Percentiles rank a stretch among this genome's conserved stretches.
Conservation (phyloP, 2,113 vertebrate species). For the Crotalus tigris region DNA sequence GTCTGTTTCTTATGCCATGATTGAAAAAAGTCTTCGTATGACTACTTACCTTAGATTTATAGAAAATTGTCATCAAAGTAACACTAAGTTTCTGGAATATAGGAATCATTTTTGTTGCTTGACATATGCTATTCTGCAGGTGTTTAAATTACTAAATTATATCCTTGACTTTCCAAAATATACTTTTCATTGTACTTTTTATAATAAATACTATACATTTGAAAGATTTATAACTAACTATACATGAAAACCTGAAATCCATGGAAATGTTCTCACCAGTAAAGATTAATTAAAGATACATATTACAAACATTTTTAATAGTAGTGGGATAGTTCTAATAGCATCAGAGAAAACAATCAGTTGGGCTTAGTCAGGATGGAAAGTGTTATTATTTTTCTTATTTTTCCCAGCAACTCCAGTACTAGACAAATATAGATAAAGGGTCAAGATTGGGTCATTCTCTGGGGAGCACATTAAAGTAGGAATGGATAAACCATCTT, state of each 20-base stretch:
- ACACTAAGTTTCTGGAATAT: background rate
- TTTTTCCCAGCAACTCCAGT: background rate
- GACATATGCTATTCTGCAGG: background rate
- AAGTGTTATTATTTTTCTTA: background rate
- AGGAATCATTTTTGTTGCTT: background rate
- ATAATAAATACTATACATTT: background rate
- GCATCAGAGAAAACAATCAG: background rate
- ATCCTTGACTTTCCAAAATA: rapidly evolving
- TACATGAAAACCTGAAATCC: background rate
- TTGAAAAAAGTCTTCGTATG: background rate
- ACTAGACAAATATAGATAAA: background rate
- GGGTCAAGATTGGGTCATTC: background rate
- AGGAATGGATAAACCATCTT: background rate
- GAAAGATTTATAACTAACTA: background rate
- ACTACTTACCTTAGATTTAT: background rate
- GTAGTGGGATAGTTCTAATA: background rate
- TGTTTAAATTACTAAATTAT: background rate
- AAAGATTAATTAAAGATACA: background rate
- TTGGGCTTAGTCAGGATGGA: background rate
- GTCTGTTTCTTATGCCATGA: background rate
- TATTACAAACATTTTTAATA: background rate
- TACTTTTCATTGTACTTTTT: background rate
- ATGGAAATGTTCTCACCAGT: background rate
- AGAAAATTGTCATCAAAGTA: background rate
- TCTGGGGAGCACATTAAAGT: background rate